Evolutionary conservation across 2,113 vertebrate species (phyloP).

Genomic region (Typhlomys cinereus): DNA sequence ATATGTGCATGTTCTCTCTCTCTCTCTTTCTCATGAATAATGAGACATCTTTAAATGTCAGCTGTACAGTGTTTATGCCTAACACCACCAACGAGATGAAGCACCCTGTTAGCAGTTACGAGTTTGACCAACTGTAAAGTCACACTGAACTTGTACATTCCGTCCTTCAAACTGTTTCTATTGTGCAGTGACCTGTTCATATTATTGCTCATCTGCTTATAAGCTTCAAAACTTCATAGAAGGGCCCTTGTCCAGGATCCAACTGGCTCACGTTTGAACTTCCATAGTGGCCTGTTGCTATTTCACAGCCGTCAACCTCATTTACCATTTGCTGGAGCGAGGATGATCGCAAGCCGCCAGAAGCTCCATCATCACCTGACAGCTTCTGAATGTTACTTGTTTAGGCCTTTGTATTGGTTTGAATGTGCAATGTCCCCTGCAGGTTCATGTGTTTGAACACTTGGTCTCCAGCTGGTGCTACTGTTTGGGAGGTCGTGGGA

Average conservation of each 20-base stretch:
- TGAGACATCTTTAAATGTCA: too few species aligned
- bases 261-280: background rate
- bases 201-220: background rate
- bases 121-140: background rate
- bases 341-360: background rate
- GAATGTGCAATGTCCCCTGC: background rate
- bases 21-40: too few species aligned
- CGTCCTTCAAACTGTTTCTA: background rate
- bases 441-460: background rate
- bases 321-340: background rate
- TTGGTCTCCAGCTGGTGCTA: background rate
- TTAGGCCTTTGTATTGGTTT: background rate
- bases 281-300: rapidly evolving
- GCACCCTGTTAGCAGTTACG: background rate
- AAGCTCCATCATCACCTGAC: background rate
- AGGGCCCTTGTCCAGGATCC: background rate
- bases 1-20: too few species aligned
- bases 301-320: too few species aligned
- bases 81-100: background rate
- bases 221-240: background rate
- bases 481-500: background rate
- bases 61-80: slow-evolving; percentile 17
- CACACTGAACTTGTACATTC: background rate
- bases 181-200: background rate
- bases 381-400: background rate